Conservation (phyloP, 2,888 invertebrate genomes). For the Polyploca ridens region DNA sequence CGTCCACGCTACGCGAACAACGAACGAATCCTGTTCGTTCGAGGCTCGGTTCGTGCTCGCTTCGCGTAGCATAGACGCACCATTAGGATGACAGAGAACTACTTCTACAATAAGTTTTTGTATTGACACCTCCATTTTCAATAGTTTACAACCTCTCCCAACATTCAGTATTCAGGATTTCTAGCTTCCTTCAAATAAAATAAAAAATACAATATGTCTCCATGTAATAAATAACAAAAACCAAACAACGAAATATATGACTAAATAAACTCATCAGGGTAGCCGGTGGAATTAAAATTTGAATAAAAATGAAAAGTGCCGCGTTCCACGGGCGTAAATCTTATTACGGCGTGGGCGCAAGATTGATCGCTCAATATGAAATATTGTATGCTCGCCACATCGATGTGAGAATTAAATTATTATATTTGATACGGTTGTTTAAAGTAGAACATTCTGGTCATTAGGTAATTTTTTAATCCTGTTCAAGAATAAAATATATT, state of each 20-base stretch:
- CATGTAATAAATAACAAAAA: conserved; percentile 25
- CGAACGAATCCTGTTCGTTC: no score
- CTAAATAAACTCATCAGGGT: conserved; percentile 55
- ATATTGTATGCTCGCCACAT: conserved; percentile 49
- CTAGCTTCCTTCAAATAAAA: neutral
- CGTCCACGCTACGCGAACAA: no score
- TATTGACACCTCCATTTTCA: no score
- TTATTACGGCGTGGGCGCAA: conserved; percentile 60
- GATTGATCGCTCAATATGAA: conserved; percentile 72
- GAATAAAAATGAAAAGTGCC: conserved; percentile 64
- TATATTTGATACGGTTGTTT: conserved; percentile 32
- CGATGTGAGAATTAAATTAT: conserved; percentile 23
- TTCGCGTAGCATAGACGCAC: no score
- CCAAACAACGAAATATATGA: conserved; percentile 25
- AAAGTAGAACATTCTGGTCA: no score
- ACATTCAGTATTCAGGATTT: no score
- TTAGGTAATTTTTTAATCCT: no score
- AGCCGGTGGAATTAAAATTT: conserved; percentile 51
- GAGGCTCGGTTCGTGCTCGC: no score
- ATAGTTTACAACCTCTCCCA: no score
- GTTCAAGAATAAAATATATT: no score
- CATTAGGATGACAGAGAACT: no score
- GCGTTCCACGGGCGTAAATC: conserved; percentile 54
- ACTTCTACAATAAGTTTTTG: no score
- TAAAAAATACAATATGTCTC: neutral